phyloP scores from a whole-genome alignment of 1,140 invertebrate species.

The Neodiprion pinetum region DNA sequence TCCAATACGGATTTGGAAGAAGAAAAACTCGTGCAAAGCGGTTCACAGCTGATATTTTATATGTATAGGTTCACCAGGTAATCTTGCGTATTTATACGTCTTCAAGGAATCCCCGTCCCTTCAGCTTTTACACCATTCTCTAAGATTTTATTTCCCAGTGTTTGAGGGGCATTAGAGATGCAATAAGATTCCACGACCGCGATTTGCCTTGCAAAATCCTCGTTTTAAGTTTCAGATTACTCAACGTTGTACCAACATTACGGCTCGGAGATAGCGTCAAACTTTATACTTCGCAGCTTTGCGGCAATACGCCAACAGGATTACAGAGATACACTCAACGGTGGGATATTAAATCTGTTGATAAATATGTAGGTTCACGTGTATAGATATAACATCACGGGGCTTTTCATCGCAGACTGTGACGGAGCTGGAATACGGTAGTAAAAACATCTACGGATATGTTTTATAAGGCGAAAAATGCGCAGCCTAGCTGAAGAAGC shows the following conservation, averaged over 20 bases:
- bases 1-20: no score
- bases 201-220: constrained; percentile 5
- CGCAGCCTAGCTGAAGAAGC: no score
- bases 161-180: constrained; percentile 5
- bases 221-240: constrained; percentile 2
- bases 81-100: neutral
- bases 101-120: neutral
- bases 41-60: neutral
- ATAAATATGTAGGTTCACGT: neutral
- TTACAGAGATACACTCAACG: neutral
- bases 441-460: no score
- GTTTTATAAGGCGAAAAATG: no score
- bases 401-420: no score
- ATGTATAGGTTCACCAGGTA: neutral
- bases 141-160: neutral
- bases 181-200: neutral
- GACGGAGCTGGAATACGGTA: no score
- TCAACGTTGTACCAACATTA: neutral
- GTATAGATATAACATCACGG: no score
- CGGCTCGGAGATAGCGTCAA: neutral
- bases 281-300: neutral
- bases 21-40: neutral
- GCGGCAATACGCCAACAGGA: neutral
- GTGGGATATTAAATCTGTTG: neutral
- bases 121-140: neutral